Percentiles rank a stretch among this genome's conserved stretches.
Conservation (phyloP, 2,113 vertebrate species). For the Spea bombifrons region DNA sequence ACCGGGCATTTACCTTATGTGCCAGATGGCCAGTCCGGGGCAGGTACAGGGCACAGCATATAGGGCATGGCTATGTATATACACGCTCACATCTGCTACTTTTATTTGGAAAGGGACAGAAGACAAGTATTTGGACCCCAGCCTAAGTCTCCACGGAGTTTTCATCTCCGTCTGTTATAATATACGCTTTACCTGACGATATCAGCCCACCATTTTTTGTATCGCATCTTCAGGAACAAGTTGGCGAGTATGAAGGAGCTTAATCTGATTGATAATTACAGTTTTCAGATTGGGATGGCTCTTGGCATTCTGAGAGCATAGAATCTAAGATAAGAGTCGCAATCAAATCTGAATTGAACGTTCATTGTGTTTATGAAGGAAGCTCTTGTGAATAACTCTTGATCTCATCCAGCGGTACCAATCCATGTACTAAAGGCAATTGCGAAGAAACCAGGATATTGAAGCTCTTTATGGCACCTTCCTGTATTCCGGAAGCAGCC, state of each 20-base stretch:
- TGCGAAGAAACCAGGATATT: background rate
- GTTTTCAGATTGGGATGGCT: background rate
- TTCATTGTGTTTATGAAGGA: background rate
- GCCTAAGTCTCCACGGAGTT: no score
- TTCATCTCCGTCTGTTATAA: background rate
- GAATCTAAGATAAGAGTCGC: constrained; percentile 1
- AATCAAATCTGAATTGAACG: constrained; percentile 18
- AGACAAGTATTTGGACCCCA: no score
- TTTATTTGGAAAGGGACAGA: no score
- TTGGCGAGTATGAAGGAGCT: background rate
- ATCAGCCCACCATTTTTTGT: constrained; percentile 2
- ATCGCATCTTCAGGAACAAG: background rate
- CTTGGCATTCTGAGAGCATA: background rate
- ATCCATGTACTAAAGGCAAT: background rate
- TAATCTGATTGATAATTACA: constrained; percentile 37
- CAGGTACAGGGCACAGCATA: no score
- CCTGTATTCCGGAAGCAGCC: no score
- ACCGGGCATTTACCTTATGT: no score
- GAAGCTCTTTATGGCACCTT: background rate
- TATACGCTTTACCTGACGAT: background rate
- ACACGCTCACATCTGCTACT: no score
- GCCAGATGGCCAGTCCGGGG: no score
- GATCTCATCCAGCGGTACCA: background rate
- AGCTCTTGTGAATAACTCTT: background rate
- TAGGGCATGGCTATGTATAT: no score